Evolutionary conservation across 2,113 vertebrate genomes (phyloP).

Genomic region (Catharus bicknelli): DNA sequence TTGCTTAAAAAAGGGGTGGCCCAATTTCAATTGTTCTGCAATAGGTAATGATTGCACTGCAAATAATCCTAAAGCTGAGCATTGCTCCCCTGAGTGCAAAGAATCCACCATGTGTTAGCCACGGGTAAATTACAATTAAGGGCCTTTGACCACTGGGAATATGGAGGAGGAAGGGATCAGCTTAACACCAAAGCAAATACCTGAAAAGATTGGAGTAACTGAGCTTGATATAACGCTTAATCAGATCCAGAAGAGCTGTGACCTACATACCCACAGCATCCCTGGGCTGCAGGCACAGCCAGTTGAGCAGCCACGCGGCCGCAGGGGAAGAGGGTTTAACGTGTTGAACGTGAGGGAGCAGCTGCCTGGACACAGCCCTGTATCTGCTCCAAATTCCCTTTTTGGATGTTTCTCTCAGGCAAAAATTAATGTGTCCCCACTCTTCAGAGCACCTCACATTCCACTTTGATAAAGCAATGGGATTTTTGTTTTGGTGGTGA

Average conservation of each 20-base stretch:
- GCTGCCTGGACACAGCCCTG: not conserved
- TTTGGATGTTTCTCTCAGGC: not conserved
- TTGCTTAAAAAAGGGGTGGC: not conserved
- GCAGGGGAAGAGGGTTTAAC: not conserved
- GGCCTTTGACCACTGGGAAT: not conserved
- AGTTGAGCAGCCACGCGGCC: not conserved
- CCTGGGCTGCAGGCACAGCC: not conserved
- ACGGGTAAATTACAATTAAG: not conserved
- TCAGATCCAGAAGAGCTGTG: slow-evolving; percentile 19
- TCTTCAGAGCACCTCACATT: not conserved
- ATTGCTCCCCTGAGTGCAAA: not conserved
- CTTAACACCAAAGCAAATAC: not conserved
- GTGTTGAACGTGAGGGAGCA: rapidly evolving
- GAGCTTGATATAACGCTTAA: not conserved
- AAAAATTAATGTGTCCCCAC: not conserved
- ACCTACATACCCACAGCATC: slow-evolving; percentile 41
- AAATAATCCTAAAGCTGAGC: not conserved
- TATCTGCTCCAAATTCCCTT: not conserved
- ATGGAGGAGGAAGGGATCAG: not conserved
- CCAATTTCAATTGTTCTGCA: not conserved
- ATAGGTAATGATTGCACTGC: not conserved
- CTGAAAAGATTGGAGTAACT: not conserved
- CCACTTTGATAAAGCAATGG: not conserved
- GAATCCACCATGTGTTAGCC: not conserved
- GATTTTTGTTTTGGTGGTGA: not conserved